These are phyloP conservation scores for Brachyhypopomus gauderio DNA, from an alignment of 2,113 vertebrate genomes.

Conservation along the genomic window DNA sequence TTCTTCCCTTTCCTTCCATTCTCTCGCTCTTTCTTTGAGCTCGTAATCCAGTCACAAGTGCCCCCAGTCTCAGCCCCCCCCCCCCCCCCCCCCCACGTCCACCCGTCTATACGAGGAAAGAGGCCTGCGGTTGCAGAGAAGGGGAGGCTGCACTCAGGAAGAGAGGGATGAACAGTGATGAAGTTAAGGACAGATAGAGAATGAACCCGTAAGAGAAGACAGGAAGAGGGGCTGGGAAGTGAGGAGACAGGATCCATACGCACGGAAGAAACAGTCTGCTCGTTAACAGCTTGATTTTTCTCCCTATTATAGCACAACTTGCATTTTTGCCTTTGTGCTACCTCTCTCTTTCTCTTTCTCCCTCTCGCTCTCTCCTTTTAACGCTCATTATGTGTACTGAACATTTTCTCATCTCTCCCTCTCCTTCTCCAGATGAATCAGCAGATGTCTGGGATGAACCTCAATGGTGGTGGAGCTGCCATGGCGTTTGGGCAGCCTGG, in stretches of 20 bases:
- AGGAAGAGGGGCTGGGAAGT: neutral
- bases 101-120: neutral
- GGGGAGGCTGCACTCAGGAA: neutral
- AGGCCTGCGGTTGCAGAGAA: neutral
- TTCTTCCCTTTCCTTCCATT: neutral
- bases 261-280: neutral
- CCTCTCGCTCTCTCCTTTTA: neutral
- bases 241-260: neutral
- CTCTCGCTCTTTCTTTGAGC: neutral
- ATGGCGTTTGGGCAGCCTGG: constrained; percentile 81
- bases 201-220: neutral
- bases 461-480: constrained; percentile 69
- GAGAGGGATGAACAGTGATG: neutral
- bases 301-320: neutral
- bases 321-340: neutral
- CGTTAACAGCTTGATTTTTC: neutral
- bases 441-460: constrained; percentile 89
- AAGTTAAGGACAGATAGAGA: too few species aligned
- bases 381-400: neutral
- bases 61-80: neutral
- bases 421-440: constrained; percentile 83
- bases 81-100: neutral
- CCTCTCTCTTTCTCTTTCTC: neutral
- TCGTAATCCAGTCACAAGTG: neutral
- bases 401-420: neutral